Base-by-base conservation (phyloP, 2,797 vertebrate species). In the Amblyopsis hoosieri region DNA sequence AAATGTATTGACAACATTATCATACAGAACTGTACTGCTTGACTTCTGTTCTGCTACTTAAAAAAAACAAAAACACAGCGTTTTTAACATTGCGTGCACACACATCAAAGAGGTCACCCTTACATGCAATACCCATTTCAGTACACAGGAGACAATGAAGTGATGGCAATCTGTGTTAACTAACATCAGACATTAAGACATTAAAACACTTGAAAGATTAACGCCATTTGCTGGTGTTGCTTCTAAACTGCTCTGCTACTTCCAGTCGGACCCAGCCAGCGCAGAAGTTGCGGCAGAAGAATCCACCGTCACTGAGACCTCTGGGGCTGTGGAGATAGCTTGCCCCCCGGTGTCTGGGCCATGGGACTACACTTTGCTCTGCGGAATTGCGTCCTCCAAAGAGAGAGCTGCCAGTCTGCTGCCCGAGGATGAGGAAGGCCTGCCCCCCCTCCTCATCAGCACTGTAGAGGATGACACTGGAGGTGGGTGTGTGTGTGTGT, bases 391-490 rank as follows among this genome's bases (percentile, higher is more conserved):
- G 7, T 91, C 90, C 31, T 85, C 73, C 3, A 93, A 98, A 56
- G 76, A 42, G 54, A 91, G 81, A 33, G 74, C 84, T 0, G 65
- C 91, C 66, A 96, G 90, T 78, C 94, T 99, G 73, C 66, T 98
- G 69, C 94, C 95, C 2, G 92, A 94, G 3, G 91, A 85, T 12
- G 92, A 93, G 1, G 87, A 92, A 0, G 85, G 87, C 31, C 91
- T 99, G 6, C 98, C 98, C 0, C 97, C 98, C 0, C 91, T 98
- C 58, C 90, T 99, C 57, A 89, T 95, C 77, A 74, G 85, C 61
- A 90, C 87, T 2, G 93, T 87, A 67, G 94, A 93, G 74, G 91
- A 92, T 0, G 80, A 81, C n/a, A 72, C 66, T 83, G 83, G 92
- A 92, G 96, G 96, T 95, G 87, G 74, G 55, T 19, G 66, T 57